A percentile compares a stretch with the other conserved stretches of the same genome.
These are phyloP conservation scores for Gnathonemus longibarbis DNA, from an alignment of 2,113 vertebrate genomes.

Conservation along the genomic window DNA sequence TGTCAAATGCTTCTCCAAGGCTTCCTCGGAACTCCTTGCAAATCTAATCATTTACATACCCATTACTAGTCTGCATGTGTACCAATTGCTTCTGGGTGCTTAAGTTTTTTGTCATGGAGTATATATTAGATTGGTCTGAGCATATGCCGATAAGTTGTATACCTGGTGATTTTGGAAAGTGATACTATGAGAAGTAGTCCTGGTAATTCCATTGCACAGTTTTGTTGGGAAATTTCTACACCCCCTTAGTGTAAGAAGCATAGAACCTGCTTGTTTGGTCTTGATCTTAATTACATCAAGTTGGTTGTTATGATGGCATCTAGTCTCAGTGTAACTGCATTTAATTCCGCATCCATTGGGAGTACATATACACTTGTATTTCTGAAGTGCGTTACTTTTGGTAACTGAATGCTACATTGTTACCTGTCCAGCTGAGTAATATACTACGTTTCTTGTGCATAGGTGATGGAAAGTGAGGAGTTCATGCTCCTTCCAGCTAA, in stretches of 20 bases:
- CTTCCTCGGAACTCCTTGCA: no score
- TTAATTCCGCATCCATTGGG: not conserved
- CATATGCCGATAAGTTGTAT: not conserved
- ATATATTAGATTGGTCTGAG: not conserved
- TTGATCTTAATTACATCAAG: not conserved
- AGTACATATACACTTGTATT: not conserved
- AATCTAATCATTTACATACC: no score
- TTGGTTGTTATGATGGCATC: not conserved
- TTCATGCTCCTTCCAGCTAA: conserved; percentile 98
- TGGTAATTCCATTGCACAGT: not conserved
- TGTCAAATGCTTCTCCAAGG: no score
- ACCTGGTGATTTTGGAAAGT: not conserved
- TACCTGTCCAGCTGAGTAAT: not conserved
- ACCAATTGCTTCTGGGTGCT: no score
- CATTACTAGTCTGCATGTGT: no score
- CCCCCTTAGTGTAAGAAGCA: not conserved
- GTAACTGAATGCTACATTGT: not conserved
- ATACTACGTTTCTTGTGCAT: conserved; percentile 14
- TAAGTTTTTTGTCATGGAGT: no score
- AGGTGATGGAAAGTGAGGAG: conserved; percentile 99
- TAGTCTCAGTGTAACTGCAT: not conserved
- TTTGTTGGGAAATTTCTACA: not conserved
- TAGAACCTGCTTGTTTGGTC: not conserved
- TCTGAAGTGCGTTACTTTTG: not conserved
- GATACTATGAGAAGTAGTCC: not conserved